These are phyloP conservation scores for Vicugna pacos DNA, from an alignment of 2,113 vertebrate species.

Conservation along the genomic window DNA sequence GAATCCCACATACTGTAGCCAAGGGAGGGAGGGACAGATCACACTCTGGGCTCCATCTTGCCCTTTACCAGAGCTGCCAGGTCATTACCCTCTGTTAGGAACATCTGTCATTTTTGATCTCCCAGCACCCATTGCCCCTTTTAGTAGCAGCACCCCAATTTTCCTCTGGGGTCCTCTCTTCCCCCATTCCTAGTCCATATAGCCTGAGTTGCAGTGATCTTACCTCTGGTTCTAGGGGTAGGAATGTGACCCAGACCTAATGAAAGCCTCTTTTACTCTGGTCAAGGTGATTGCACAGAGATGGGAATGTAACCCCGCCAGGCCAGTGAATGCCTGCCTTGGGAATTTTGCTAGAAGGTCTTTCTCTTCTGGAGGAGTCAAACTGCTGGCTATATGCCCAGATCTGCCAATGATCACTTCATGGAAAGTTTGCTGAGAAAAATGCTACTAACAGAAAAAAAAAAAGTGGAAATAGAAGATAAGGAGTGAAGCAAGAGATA, in stretches of 20 bases:
- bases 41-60: neutral
- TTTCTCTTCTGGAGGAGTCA: neutral
- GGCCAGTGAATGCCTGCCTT: neutral
- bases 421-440: neutral
- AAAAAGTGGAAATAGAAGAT: neutral
- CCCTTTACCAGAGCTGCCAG: neutral
- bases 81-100: neutral
- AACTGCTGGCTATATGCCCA: neutral
- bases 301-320: neutral
- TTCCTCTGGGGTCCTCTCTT: neutral
- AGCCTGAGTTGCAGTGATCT: neutral
- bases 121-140: neutral
- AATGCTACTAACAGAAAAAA: neutral
- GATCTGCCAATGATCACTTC: neutral
- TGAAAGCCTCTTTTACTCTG: neutral
- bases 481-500: neutral
- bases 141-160: neutral
- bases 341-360: neutral
- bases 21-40: constrained; percentile 50
- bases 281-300: neutral
- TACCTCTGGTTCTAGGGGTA: neutral
- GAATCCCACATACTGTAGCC: constrained; percentile 85
- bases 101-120: neutral
- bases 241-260: neutral
- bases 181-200: neutral